These are phyloP conservation scores for Itoplectis maculator DNA, from an alignment of 2,888 invertebrate genomes.

Conservation along the genomic window DNA sequence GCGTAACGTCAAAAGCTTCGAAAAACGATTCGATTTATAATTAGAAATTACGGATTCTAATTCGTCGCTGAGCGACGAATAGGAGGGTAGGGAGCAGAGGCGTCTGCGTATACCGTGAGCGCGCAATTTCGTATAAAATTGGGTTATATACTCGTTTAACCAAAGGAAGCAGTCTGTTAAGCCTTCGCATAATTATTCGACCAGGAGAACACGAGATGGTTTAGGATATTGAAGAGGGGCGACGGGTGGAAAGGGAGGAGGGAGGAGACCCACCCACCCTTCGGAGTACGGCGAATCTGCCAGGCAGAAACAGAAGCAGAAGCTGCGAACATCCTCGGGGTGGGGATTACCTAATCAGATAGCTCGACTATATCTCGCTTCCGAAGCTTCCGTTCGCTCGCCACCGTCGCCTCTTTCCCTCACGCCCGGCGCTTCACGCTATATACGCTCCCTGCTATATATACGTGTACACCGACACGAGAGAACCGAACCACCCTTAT, in stretches of 20 bases:
- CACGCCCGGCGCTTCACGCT: conserved; percentile 42
- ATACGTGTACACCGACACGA: conserved; percentile 45
- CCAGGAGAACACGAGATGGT: conserved; percentile 45
- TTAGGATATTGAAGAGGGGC: conserved; percentile 60
- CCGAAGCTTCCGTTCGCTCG: conserved; percentile 60
- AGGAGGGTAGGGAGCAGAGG: background rate
- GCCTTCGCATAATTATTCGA: conserved; percentile 70
- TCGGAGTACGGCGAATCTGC: conserved; percentile 40
- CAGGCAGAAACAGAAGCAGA: conserved; percentile 39
- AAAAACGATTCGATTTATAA: conserved; percentile 5
- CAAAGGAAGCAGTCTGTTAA: conserved; percentile 71
- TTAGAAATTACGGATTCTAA: conserved; percentile 5
- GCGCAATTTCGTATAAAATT: conserved; percentile 67
- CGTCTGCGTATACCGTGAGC: background rate
- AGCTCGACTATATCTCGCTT: conserved; percentile 62
- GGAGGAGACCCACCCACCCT: conserved; percentile 52
- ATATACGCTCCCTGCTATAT: conserved; percentile 15
- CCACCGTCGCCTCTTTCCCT: conserved; percentile 64
- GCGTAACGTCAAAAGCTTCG: background rate
- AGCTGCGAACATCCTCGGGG: conserved; percentile 46
- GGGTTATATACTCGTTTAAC: conserved; percentile 70
- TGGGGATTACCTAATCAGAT: conserved; percentile 66
- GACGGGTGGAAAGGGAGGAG: no score
- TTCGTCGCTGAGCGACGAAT: background rate
- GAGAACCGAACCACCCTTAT: conserved; percentile 54